phyloP scores from a whole-genome alignment of 2,888 invertebrate species.

The Drosophila imparisetae region DNA sequence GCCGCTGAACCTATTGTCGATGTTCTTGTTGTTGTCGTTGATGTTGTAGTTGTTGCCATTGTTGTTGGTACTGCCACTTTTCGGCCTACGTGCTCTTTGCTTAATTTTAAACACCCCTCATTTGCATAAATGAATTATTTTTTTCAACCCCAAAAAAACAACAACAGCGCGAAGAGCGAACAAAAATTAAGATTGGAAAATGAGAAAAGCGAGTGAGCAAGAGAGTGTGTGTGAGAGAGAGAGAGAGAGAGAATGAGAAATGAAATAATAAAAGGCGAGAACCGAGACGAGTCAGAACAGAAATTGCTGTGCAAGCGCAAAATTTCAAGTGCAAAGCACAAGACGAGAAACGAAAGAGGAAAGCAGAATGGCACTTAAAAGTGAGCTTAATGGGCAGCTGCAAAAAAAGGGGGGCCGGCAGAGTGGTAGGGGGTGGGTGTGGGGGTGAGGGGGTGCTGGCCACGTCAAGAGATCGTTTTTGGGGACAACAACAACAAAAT shows the following conservation, averaged over 20 bases:
- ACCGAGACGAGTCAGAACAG: slow-evolving; percentile 18
- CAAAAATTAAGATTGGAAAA: slow-evolving; percentile 78
- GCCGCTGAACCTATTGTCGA: slow-evolving; percentile 47
- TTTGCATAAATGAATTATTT: slow-evolving; percentile 83
- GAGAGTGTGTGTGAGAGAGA: not conserved
- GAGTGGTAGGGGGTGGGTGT: not conserved
- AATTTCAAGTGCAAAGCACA: slow-evolving; percentile 67
- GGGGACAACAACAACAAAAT: slow-evolving; percentile 33
- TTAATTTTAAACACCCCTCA: slow-evolving; percentile 82
- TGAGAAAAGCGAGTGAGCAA: slow-evolving; percentile 26
- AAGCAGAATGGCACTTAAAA: slow-evolving; percentile 73
- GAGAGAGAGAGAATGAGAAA: slow-evolving; percentile 58
- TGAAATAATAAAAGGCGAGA: slow-evolving; percentile 58
- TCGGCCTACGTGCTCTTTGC: slow-evolving; percentile 79
- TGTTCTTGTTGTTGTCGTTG: slow-evolving; percentile 15
- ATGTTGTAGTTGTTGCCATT: slow-evolving; percentile 17
- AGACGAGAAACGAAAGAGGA: slow-evolving; percentile 12
- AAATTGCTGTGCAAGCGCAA: slow-evolving; percentile 76
- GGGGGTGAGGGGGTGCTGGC: slow-evolving; percentile 18
- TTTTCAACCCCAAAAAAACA: slow-evolving; percentile 77
- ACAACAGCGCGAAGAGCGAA: slow-evolving; percentile 37
- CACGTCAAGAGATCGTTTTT: slow-evolving; percentile 68
- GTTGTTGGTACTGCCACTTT: slow-evolving; percentile 60
- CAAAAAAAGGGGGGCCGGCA: not conserved
- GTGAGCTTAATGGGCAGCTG: slow-evolving; percentile 68